Base-by-base conservation (phyloP, 30 jellyfish, hydroid and myxozoan genomes). In the Hydractinia symbiolongicarpus region DNA sequence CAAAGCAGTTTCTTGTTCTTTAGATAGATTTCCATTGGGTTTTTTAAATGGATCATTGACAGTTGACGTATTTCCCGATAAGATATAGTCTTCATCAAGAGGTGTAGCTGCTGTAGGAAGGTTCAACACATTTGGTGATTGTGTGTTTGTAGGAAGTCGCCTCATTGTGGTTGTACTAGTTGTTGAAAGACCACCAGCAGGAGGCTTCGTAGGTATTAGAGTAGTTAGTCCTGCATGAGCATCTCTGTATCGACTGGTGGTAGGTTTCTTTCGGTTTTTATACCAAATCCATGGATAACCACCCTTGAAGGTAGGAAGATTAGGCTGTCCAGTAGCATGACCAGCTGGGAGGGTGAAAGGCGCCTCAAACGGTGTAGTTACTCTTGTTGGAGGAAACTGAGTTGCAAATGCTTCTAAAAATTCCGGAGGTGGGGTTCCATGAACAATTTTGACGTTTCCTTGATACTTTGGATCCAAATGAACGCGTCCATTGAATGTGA, bases 401-500 rank as follows among this genome's bases (percentile, higher is more conserved):
- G 83, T 75, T 54, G 83, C 76, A 51, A 75, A 7, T 0, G 15
- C 74, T 56, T 75, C 83, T 53, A 20, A 11, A 19, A 75, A 55
- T 16, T 20, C 51, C 16, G 83, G 83, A 8, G 61, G 55, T 15
- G 83, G 83, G 9, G 83, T 75, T 8, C 74, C 83, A 54, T 75
- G 83, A 50, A 75, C 83, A 15, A 75, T 75, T 7, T 75, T 51
- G 9, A 75, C 83, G 55, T 75, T 75, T 64, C 74, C 74, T 64
- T 64, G 74, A 51, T 64, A 64, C 40, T 64, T 64, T 64, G 74
- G 74, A 13, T 64, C 74, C 9, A 64, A 13, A 7, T 64, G 9
- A 13, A 64, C 40, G 19, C 40, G 74, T 7, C 74, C 74, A 64
- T 64, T 64, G 40, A 64, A 64, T 13, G 9, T 7, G 40, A 64